These are phyloP conservation scores for Sarcophaga carnaria DNA, from an alignment of 2,888 invertebrate genomes.

Conservation along the genomic window DNA sequence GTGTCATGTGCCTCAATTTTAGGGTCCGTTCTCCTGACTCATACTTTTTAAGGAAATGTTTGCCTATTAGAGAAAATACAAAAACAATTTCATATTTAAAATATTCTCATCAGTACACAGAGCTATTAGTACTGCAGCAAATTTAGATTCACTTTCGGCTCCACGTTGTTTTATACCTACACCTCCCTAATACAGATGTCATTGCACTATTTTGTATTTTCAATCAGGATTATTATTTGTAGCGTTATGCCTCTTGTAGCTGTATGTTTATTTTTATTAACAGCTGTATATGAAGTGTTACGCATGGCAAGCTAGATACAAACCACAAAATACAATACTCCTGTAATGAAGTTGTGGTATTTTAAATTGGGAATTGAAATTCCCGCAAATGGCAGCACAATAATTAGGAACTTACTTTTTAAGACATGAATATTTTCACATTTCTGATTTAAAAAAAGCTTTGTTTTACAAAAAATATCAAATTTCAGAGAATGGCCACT, in stretches of 20 bases:
- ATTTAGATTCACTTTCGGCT: slow-evolving; percentile 78
- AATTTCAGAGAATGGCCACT: too few relatives aligned
- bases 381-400: too few relatives aligned
- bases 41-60: not conserved
- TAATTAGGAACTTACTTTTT: too few relatives aligned
- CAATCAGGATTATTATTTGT: not conserved
- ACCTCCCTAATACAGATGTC: slow-evolving; percentile 21
- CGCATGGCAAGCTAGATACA: too few relatives aligned
- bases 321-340: too few relatives aligned
- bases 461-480: too few relatives aligned
- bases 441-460: too few relatives aligned
- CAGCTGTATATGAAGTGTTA: slow-evolving; percentile 4
- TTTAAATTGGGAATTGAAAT: too few relatives aligned
- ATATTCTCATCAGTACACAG: slow-evolving; percentile 83
- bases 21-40: too few relatives aligned
- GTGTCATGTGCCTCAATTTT: too few relatives aligned
- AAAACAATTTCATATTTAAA: not conserved
- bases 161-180: slow-evolving; percentile 77
- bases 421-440: too few relatives aligned
- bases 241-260: not conserved
- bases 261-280: not conserved
- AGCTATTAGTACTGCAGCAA: slow-evolving; percentile 92
- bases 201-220: slow-evolving; percentile 15
- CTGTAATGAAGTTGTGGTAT: too few relatives aligned
- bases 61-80: slow-evolving; percentile 36